These are phyloP conservation scores for Babylonia areolata DNA, from an alignment of 1,140 invertebrate genomes.

Conservation along the genomic window DNA sequence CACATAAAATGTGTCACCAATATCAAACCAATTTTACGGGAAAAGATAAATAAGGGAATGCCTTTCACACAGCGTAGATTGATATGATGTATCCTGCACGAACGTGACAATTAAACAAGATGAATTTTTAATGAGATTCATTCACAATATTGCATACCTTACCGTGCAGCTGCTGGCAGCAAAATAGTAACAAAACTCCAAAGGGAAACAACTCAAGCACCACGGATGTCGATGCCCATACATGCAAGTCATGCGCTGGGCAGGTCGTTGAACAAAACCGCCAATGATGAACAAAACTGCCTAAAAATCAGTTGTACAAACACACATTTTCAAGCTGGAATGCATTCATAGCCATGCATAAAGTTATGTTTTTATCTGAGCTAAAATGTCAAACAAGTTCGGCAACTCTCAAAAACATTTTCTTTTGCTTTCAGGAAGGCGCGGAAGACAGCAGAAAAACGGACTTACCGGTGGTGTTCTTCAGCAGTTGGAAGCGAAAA, in stretches of 20 bases:
- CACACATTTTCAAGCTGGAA: too few species aligned
- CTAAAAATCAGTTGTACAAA: too few species aligned
- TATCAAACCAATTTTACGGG: not conserved
- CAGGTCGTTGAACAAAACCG: too few species aligned
- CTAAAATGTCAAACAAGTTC: not conserved
- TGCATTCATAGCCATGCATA: too few species aligned
- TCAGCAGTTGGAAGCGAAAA: not conserved
- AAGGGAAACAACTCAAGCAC: not conserved
- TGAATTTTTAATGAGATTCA: slow-evolving; percentile 23
- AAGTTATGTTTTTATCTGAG: too few species aligned
- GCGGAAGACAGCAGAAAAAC: slow-evolving; percentile 4
- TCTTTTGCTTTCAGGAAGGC: not conserved
- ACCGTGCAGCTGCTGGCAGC: slow-evolving; percentile 1
- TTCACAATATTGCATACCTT: slow-evolving; percentile 6
- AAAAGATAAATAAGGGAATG: not conserved
- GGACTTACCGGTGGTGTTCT: too few species aligned
- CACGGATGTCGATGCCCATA: not conserved
- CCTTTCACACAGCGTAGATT: not conserved
- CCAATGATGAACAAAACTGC: too few species aligned
- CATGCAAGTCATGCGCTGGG: too few species aligned
- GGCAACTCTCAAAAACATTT: slow-evolving; percentile 2
- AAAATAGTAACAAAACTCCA: not conserved
- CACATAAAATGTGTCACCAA: not conserved
- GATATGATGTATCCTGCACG: not conserved
- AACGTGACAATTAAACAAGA: not conserved